phyloP scores from a whole-genome alignment of 2,888 invertebrate genomes.

The Drosophila diplacantha region DNA sequence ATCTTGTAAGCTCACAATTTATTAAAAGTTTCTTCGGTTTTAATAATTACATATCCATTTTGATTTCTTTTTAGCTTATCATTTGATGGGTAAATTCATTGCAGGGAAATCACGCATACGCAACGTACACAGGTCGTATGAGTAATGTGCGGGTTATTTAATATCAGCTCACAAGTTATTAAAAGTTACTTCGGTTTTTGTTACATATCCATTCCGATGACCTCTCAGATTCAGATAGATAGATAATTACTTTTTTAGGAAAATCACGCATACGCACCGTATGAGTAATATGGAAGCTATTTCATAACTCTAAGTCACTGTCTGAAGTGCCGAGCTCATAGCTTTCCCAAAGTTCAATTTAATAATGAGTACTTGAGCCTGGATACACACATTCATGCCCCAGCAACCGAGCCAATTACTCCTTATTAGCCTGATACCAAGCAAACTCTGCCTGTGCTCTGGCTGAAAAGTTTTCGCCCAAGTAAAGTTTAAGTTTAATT shows the following conservation, averaged over 20 bases:
- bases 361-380: conserved; percentile 2
- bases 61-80: too few species aligned
- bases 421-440: conserved; percentile 5
- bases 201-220: too few species aligned
- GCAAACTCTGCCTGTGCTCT: not conserved
- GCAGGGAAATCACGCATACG: not conserved
- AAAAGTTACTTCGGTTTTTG: too few species aligned
- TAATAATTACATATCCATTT: too few species aligned
- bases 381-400: not conserved
- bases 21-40: too few species aligned
- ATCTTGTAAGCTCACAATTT: too few species aligned
- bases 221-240: too few species aligned
- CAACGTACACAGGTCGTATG: not conserved
- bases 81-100: too few species aligned
- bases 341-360: conserved; percentile 3
- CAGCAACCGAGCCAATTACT: conserved; percentile 11
- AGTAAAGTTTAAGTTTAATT: conserved; percentile 30
- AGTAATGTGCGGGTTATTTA: not conserved
- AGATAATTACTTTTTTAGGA: too few species aligned
- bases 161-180: too few species aligned
- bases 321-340: not conserved
- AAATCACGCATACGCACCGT: too few species aligned
- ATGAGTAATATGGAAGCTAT: not conserved
- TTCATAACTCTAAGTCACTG: not conserved
- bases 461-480: conserved; percentile 18